These are phyloP conservation scores for Sciaenops ocellatus DNA, from an alignment of 2,797 vertebrate genomes.

Conservation along the genomic window DNA sequence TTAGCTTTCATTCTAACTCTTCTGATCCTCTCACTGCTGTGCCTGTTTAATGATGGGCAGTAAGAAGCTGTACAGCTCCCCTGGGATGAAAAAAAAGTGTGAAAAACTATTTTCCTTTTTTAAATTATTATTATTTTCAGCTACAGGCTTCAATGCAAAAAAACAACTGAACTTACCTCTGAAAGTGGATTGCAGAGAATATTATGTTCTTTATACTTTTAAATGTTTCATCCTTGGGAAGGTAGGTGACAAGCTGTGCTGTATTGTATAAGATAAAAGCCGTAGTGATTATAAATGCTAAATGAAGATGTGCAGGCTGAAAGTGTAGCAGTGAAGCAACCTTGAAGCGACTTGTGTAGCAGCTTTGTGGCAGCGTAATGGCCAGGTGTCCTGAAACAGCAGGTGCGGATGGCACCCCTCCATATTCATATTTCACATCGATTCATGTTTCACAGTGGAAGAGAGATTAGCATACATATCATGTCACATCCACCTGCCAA, in stretches of 20 bases:
- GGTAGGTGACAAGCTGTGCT: background rate
- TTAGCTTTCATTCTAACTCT: conserved; percentile 42
- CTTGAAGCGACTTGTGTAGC: conserved; percentile 48
- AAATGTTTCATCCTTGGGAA: background rate
- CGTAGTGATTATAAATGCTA: background rate
- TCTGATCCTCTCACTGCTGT: conserved; percentile 54
- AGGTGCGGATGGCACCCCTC: conserved; percentile 54
- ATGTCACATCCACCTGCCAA: conserved; percentile 62
- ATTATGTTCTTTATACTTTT: background rate
- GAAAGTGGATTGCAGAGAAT: conserved; percentile 6
- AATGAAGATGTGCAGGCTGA: conserved; percentile 16
- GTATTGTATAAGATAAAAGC: background rate
- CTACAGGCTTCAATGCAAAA: background rate
- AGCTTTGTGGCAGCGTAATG: conserved; percentile 46
- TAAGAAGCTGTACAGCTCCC: conserved; percentile 39
- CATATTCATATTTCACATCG: conserved; percentile 70
- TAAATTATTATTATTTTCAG: conserved; percentile 21
- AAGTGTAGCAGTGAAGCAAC: conserved; percentile 1
- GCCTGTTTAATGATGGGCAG: conserved; percentile 56
- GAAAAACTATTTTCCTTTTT: conserved; percentile 38
- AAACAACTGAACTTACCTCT: conserved; percentile 10
- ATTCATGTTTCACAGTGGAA: conserved; percentile 61
- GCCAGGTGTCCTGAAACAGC: conserved; percentile 73
- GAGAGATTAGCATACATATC: conserved; percentile 68
- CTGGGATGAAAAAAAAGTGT: conserved; percentile 58